These are phyloP conservation scores for Sthenelais limicola DNA, from an alignment of 2,888 invertebrate species.

Conservation along the genomic window DNA sequence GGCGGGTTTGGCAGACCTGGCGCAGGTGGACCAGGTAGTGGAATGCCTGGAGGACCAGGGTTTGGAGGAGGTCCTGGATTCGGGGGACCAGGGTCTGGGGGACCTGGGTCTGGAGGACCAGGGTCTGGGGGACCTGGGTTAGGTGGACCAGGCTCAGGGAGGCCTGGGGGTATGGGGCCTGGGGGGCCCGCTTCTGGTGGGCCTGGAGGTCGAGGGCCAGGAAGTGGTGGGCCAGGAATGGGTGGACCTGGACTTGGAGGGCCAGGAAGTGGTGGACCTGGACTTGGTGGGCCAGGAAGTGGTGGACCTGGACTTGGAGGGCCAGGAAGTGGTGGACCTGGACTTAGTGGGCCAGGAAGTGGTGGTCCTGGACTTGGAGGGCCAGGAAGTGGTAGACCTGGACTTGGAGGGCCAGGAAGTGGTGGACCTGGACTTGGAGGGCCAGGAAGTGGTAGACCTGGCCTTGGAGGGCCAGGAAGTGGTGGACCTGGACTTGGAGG, in stretches of 20 bases:
- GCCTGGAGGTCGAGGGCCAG: not conserved
- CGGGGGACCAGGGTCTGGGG: not conserved
- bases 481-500: not conserved
- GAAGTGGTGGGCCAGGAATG: not conserved
- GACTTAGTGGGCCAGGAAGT: not conserved
- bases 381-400: too few relatives aligned
- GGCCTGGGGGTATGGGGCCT: not conserved
- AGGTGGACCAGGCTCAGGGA: not conserved
- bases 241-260: not conserved
- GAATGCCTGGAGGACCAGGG: not conserved
- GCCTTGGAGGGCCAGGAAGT: not conserved
- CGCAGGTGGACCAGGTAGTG: not conserved
- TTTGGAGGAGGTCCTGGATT: slow-evolving; percentile 10
- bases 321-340: not conserved
- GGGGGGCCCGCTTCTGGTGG: not conserved
- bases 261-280: not conserved
- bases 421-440: not conserved
- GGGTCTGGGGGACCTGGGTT: not conserved
- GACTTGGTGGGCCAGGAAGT: not conserved
- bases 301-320: not conserved
- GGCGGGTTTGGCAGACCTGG: not conserved
- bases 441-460: not conserved
- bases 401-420: too few relatives aligned
- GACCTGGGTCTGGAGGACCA: slow-evolving; percentile 6
- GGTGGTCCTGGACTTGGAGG: not conserved